A percentile compares a stretch with the other conserved stretches of the same genome.
Conservation (phyloP, 2,797 vertebrate species). For the Esox masquinongy region DNA sequence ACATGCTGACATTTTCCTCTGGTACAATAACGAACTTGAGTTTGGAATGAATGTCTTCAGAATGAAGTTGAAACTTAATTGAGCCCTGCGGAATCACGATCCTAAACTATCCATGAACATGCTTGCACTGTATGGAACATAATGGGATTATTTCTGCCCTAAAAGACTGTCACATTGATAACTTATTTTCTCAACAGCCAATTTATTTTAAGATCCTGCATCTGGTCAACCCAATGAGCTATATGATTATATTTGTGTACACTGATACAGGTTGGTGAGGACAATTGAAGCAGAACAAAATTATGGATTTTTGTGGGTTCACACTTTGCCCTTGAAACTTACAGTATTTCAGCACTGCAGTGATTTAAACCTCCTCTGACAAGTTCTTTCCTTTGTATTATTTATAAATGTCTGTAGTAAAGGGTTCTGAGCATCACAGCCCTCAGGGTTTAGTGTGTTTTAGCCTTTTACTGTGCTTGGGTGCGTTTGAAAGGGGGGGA, state of each 20-base stretch:
- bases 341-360: slow-evolving; percentile 41
- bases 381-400: slow-evolving; percentile 70
- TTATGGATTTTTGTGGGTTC: slow-evolving; percentile 34
- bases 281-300: slow-evolving; percentile 18
- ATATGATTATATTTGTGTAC: slow-evolving; percentile 10
- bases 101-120: slow-evolving; percentile 34
- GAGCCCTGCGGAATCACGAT: slow-evolving; percentile 27
- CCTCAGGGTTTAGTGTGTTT: slow-evolving; percentile 51
- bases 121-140: slow-evolving; percentile 29
- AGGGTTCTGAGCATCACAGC: slow-evolving; percentile 53
- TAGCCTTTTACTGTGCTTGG: slow-evolving; percentile 53
- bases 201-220: not conserved
- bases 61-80: slow-evolving; percentile 32
- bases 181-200: not conserved
- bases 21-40: slow-evolving; percentile 14
- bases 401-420: slow-evolving; percentile 74
- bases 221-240: not conserved
- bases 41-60: slow-evolving; percentile 27
- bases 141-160: slow-evolving; percentile 40
- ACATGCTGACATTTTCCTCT: slow-evolving; percentile 25
- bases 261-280: slow-evolving; percentile 20
- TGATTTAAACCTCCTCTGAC: slow-evolving; percentile 66
- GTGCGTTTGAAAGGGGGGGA: slow-evolving; percentile 11
- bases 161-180: slow-evolving; percentile 20
- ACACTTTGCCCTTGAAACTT: slow-evolving; percentile 53